Percentiles rank a stretch among this genome's conserved stretches.
These are phyloP conservation scores for Cryptus viduatorius DNA, from an alignment of 2,888 invertebrate species.

Conservation along the genomic window DNA sequence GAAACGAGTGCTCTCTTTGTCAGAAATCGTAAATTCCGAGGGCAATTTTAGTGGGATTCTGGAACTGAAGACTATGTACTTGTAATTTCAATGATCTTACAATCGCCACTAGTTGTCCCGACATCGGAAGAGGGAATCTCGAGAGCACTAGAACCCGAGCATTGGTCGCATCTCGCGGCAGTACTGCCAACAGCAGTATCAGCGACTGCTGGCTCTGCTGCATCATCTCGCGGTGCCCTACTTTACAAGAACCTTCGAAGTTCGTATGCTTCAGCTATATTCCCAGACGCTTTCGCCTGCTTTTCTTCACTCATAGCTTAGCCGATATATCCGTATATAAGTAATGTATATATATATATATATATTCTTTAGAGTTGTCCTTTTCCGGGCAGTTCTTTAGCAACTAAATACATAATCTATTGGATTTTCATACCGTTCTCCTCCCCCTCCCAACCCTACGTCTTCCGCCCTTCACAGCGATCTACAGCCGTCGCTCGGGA, in stretches of 20 bases:
- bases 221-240: constrained; percentile 27
- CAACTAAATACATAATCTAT: constrained; percentile 48
- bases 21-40: not conserved
- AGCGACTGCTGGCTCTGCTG: not conserved
- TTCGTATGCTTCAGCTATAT: constrained; percentile 26
- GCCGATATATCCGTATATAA: not conserved
- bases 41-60: constrained; percentile 4
- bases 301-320: constrained; percentile 2
- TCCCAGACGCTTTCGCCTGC: constrained; percentile 31
- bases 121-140: constrained; percentile 41
- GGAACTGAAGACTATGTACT: not conserved
- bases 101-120: constrained; percentile 49
- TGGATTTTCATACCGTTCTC: constrained; percentile 35
- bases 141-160: constrained; percentile 28
- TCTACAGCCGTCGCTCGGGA: not conserved
- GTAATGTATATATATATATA: constrained; percentile 3
- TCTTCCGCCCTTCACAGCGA: not conserved
- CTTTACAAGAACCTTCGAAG: constrained; percentile 48
- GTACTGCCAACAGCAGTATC: constrained; percentile 19
- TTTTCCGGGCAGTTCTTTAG: constrained; percentile 21
- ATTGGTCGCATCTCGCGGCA: constrained; percentile 39
- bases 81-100: constrained; percentile 50
- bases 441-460: not conserved
- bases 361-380: constrained; percentile 2
- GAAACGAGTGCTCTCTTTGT: not conserved